Base-by-base conservation (phyloP, 2,797 vertebrate species). In the Cyprinodon diabolis region DNA sequence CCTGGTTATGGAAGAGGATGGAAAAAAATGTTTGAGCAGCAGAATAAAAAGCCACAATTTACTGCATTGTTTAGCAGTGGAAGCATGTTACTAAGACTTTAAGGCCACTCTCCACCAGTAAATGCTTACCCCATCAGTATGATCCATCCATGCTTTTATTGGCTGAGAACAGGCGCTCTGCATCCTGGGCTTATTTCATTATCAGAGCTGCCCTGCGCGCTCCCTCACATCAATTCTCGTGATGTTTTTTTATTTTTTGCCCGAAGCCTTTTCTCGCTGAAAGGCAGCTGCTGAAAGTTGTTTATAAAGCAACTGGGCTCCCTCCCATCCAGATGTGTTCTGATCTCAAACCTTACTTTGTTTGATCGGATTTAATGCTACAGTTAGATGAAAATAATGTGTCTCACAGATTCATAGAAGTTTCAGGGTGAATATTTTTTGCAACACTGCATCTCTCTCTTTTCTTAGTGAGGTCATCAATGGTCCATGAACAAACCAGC, bases 11-110 rank as follows among this genome's bases (percentile, higher is more conserved):
- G 82, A 83, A 43, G 66, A 86, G 54, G 47, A 74, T 80, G 72
- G 65, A 35, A 74, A 89, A 30, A 83, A 82, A 76, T 68, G 76
- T 75, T 30, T 69, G 17, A 75, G 79, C 77, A 79, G 84, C 68
- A 74, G 74, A 13, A 40, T 78, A 51, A 69, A 82, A 68, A 10
- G 68, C 1, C 74, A 75, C 55, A 70, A 80, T 40, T 30, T 54
- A 0, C 72, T 90, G 88, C 76, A 85, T 87, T 73, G 86, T 85
- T 75, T 62, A 84, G 66, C 74, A 78, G 69, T 11, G 45, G 13
- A 82, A 69, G 51, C 13, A 5, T 57, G 68, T 76, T 77, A n/a
- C 57, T 1, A 1, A 73, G 77, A 86, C 81, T 82, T 79, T 65
- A 52, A 23, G 25, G 54, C 79, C 66, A 68, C 63, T 76, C 67